Conservation (phyloP, 35 echinoderm and acorn worm genomes). For the Heliocidaris erythrogramma region DNA sequence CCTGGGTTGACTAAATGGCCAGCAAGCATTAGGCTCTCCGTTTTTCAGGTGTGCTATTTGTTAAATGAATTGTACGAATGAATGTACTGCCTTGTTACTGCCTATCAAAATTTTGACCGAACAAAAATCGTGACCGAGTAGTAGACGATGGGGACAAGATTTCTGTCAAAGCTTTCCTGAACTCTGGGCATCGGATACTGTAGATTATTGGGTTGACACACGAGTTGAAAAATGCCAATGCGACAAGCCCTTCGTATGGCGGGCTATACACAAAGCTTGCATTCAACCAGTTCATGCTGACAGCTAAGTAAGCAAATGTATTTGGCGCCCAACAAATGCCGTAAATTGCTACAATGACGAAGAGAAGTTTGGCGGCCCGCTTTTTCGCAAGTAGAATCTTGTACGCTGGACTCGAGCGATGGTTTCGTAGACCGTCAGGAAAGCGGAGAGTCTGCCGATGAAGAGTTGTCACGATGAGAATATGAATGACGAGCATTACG, state of each 20-base stretch:
- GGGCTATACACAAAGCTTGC: constrained; percentile 33
- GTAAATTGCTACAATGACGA: constrained; percentile 68
- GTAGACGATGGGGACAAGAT: not conserved
- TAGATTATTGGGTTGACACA: constrained; percentile 78
- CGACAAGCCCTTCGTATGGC: constrained; percentile 48
- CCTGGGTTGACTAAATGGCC: too few relatives aligned
- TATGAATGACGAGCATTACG: constrained; percentile 60
- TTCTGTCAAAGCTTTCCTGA: constrained; percentile 58
- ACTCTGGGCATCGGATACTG: constrained; percentile 54
- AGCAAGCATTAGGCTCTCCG: too few relatives aligned
- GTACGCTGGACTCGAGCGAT: not conserved
- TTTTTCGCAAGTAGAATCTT: not conserved
- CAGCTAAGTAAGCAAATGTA: constrained; percentile 51
- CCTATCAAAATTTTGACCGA: not conserved
- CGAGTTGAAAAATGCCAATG: constrained; percentile 63
- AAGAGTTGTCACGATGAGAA: constrained; percentile 42
- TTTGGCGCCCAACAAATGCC: constrained; percentile 74
- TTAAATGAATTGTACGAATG: not conserved
- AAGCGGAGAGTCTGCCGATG: not conserved
- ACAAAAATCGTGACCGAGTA: not conserved
- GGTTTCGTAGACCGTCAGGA: not conserved
- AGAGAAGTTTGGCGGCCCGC: constrained; percentile 62
- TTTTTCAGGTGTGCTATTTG: not conserved
- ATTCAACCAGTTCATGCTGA: constrained; percentile 50
- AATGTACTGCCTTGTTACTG: not conserved